Conservation (phyloP, 2,113 vertebrate species). For the Craseonycteris thonglongyai region DNA sequence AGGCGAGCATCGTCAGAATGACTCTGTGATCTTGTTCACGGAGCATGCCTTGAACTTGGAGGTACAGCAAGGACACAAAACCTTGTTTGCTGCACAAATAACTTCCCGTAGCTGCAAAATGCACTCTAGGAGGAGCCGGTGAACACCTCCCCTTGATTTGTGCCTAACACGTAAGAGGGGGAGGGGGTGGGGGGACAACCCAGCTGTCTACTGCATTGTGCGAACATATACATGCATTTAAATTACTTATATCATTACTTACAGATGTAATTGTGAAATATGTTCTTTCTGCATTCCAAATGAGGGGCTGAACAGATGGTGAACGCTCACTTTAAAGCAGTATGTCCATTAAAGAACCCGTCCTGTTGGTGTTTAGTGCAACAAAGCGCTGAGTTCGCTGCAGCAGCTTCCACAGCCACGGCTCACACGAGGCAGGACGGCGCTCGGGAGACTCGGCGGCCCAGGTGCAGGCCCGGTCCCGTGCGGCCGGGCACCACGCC, state of each 20-base stretch:
- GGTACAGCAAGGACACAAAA: constrained; percentile 61
- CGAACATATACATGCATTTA: constrained; percentile 85
- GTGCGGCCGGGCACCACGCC: no score
- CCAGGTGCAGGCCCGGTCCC: no score
- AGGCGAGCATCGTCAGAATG: constrained; percentile 72
- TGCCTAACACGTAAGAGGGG: constrained; percentile 69
- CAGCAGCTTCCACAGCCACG: not conserved
- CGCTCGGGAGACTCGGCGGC: not conserved
- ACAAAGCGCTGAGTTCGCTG: constrained; percentile 71
- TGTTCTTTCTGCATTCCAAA: constrained; percentile 83
- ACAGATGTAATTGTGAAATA: constrained; percentile 88
- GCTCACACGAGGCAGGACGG: rapidly evolving
- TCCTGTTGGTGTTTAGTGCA: constrained; percentile 74
- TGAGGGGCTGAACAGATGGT: constrained; percentile 83
- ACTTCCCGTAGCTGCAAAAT: constrained; percentile 46
- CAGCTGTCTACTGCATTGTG: constrained; percentile 82
- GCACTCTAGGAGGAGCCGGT: constrained; percentile 51
- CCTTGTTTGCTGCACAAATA: constrained; percentile 44
- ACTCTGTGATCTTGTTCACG: constrained; percentile 68
- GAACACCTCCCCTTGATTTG: constrained; percentile 76
- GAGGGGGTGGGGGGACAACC: constrained; percentile 65
- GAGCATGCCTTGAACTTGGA: constrained; percentile 75
- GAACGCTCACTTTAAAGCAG: constrained; percentile 81
- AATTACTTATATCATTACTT: constrained; percentile 87
- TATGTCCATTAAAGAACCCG: constrained; percentile 83